Evolutionary conservation across 2,888 invertebrate genomes (phyloP).

Genomic region (Scaptomyza caliginosa): DNA sequence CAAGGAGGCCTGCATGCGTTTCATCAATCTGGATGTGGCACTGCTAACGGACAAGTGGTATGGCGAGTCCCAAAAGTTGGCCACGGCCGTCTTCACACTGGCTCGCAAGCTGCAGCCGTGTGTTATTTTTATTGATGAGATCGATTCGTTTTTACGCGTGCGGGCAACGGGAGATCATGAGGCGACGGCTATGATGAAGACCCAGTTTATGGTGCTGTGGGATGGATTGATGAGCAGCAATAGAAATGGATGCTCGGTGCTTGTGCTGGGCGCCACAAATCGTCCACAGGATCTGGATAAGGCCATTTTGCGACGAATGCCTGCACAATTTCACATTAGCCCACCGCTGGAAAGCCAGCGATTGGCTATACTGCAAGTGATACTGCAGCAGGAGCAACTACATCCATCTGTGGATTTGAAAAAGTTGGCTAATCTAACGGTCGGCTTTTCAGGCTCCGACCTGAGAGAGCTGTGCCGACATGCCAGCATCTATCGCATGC

Average conservation of each 20-base stretch:
- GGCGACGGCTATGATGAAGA: conserved; percentile 99
- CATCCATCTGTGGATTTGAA: conserved; percentile 89
- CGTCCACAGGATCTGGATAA: conserved; percentile 85
- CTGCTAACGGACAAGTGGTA: conserved; percentile 99
- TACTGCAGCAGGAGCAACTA: conserved; percentile 90
- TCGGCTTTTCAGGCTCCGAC: conserved; percentile 97
- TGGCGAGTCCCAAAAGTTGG: conserved; percentile 98
- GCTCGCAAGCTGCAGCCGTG: conserved; percentile 96
- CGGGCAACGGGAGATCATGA: conserved; percentile 97
- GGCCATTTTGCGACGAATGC: conserved; percentile 68
- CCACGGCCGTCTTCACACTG: conserved; percentile 97
- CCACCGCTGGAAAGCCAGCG: conserved; percentile 90
- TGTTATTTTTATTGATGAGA: conserved; percentile 98
- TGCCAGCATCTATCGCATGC: conserved; percentile 93
- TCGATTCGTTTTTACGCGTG: conserved; percentile 97
- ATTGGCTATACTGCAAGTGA: conserved; percentile 89
- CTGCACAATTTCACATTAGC: conserved; percentile 88
- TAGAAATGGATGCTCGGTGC: conserved; percentile 89
- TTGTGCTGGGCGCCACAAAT: conserved; percentile 99
- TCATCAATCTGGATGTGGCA: conserved; percentile 96
- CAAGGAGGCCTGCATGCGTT: conserved; percentile 95
- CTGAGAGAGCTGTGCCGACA: conserved; percentile 94
- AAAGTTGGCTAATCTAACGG: conserved; percentile 89
- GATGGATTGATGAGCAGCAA: conserved; percentile 97
- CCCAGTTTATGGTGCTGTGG: conserved; percentile 99